These are phyloP conservation scores for Volucella inanis DNA, from an alignment of 2,888 invertebrate genomes.

Conservation along the genomic window DNA sequence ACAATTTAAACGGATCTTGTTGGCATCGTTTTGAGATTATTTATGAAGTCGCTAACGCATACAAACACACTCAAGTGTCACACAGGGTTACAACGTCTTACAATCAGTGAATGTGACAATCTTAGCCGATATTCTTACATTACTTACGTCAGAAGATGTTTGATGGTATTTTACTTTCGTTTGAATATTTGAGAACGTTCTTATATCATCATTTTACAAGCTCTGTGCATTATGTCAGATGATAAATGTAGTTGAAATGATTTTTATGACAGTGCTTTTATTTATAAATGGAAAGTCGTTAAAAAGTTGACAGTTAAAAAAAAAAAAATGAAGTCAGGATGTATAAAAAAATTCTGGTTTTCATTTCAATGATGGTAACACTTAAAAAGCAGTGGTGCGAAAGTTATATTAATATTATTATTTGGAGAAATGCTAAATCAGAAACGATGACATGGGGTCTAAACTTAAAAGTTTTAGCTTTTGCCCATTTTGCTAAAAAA, in stretches of 20 bases:
- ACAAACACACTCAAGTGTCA: slow-evolving; percentile 9
- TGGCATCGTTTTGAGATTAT: slow-evolving; percentile 61
- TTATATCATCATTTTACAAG: slow-evolving; percentile 6
- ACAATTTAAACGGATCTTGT: slow-evolving; percentile 70
- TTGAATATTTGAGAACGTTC: neutral
- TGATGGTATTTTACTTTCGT: neutral
- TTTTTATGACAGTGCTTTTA: neutral
- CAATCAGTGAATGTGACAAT: slow-evolving; percentile 31
- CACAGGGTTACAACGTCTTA: neutral
- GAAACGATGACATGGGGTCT: too few species aligned
- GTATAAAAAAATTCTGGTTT: too few species aligned
- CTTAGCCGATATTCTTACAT: neutral
- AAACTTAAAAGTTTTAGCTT: too few species aligned
- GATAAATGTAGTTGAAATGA: neutral
- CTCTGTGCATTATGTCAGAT: neutral
- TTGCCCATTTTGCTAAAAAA: too few species aligned
- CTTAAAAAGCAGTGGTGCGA: too few species aligned
- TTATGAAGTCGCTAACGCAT: slow-evolving; percentile 45
- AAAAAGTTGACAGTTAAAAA: neutral
- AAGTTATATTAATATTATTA: too few species aligned
- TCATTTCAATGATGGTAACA: too few species aligned
- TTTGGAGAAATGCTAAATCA: too few species aligned
- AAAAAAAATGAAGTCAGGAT: too few species aligned
- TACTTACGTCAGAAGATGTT: slow-evolving; percentile 6
- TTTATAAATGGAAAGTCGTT: neutral